Percentiles rank a stretch among this genome's conserved stretches.
Evolutionary conservation across 2,113 vertebrate genomes (phyloP).

Genomic region (Ailuropoda melanoleuca): DNA sequence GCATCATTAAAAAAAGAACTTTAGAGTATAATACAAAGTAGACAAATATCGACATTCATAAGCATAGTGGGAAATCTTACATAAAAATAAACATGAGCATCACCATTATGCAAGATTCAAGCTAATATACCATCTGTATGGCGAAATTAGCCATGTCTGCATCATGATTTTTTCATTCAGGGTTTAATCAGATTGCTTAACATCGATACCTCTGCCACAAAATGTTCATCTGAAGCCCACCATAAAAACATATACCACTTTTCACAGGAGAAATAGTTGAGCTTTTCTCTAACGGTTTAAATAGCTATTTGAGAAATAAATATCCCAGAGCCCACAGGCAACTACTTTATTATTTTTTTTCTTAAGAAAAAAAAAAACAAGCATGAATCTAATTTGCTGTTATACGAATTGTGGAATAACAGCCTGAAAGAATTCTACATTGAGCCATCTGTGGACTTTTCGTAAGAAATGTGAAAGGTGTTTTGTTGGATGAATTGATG

Average conservation of each 20-base stretch:
- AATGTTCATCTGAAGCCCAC: conserved; percentile 69
- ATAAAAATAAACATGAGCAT: conserved; percentile 65
- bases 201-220: conserved; percentile 47
- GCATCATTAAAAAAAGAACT: neutral
- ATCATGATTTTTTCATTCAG: conserved; percentile 70
- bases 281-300: conserved; percentile 53
- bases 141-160: conserved; percentile 65
- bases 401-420: conserved; percentile 42
- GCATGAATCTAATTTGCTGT: neutral
- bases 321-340: neutral
- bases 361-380: neutral
- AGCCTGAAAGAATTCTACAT: neutral
- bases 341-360: conserved; percentile 46
- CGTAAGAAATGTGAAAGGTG: neutral
- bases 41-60: conserved; percentile 50
- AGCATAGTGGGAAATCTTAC: conserved; percentile 45
- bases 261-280: neutral
- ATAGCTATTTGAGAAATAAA: conserved; percentile 45
- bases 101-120: conserved; percentile 57
- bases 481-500: neutral
- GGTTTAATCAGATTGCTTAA: conserved; percentile 77
- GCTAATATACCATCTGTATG: conserved; percentile 73
- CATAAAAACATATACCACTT: conserved; percentile 25
- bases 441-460: conserved; percentile 26
- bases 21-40: neutral